Base-by-base conservation (phyloP, 2,888 invertebrate species). In the Notodonta ziczac region DNA sequence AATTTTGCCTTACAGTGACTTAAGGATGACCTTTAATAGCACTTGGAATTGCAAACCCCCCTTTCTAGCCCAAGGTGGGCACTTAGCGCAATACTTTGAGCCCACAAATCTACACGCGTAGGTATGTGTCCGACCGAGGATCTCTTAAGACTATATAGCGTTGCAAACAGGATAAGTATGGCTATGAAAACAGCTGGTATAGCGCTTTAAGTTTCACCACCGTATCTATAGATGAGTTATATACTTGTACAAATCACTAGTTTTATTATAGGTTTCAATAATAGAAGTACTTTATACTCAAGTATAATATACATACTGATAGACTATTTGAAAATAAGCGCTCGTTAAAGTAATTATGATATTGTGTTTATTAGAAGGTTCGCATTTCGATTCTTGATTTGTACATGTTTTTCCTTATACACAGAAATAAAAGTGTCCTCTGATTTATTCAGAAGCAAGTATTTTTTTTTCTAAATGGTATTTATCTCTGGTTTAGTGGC, bases 71-170 rank as follows among this genome's bases (percentile, higher is more conserved):
- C 63, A 74, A 73, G 74, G 74, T 78, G 69, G 68, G 74, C 74
- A 77, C 77, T 80, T 76, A 71, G 59, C 65, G 65, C 70, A 70
- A 75, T 77, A 70, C 76, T 74, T 74, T 73, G 72, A 74, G 72
- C 75, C 71, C 76, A 77, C 81, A 80, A 77, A 79, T 76, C 78
- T 81, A 70, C 72, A 69, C 65, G 70, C 66, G 76, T 73, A 76
- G 61, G 60, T 67, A 64, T 61, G 69, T 59, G 56, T 56, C 61
- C 58, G 53, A 57, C 70, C 62, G 70, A 71, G 66, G 69, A 71
- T 76, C 76, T 77, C 79, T 79, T 78, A 75, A 81, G 78, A 76
- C 73, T 74, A 82, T 24, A 24, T 79, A 76, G 73, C 72, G 76
- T 76, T 78, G 76, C 74, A 78, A 82, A 81, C 80, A 75, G 77